Evolutionary conservation across 2,888 invertebrate species (phyloP), one percentile per base, ranked within the genome.

Genomic region (Sarcophaga subvicina): DNA sequence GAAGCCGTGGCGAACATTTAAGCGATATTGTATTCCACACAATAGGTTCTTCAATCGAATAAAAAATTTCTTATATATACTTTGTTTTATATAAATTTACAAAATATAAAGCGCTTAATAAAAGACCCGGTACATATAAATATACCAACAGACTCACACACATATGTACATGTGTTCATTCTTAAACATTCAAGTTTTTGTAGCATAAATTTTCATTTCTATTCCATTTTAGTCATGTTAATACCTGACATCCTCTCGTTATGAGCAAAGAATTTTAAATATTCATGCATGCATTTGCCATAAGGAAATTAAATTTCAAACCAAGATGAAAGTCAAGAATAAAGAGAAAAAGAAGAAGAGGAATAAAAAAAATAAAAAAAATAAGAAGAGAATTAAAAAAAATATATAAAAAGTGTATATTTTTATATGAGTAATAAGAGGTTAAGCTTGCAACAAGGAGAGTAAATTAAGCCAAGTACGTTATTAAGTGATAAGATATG

Each of bases 261-360:
- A 67, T 59, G 27, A 59, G 45, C 11, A 22, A 20, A n/a, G 6
- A 67, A 59, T 67, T 54, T 67, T 59, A 67, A n/a, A 45, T 67
- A 67, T 59, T 67, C 54, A 54, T 54, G 10, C 20, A 59, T 54
- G n/a, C 59, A 54, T 78, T 25, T 78, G 69, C 59, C 25, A 25
- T 8, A 69, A 78, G 69, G 69, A 78, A 78, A 78, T 78, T 78
- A 25, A 45, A 78, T 78, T 78, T 47, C 14, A 54, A 54, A 14
- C 17, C 54, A 14, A 54, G 17, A 17, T 54, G 17, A 54, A 37
- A 37, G 37, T 10, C 2, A 37, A 37, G 37, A 37, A 10, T 2
- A 37, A 37, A 37, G 10, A 10, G 8, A 37, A 37, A 2, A 37
- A 37, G 37, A 37, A 37, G 37, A 37, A 37, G 10, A 37, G 8